Percentiles rank a stretch among this genome's conserved stretches.
These are phyloP conservation scores for Sardinella longiceps DNA, from an alignment of 2,797 vertebrate species.

Conservation along the genomic window DNA sequence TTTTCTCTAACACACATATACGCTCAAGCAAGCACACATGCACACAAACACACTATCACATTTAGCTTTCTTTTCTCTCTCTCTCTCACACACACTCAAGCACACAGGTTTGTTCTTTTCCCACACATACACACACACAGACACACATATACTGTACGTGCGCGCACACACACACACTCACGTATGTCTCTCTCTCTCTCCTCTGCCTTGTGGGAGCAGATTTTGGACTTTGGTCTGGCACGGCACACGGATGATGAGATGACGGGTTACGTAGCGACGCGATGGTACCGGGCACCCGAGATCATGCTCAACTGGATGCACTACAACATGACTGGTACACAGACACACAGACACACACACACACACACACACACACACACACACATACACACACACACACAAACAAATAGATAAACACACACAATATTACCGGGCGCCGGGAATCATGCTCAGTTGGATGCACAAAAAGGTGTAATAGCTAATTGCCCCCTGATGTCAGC, in stretches of 20 bases:
- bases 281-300: constrained; percentile 97
- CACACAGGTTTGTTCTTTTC: too few species aligned
- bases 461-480: neutral
- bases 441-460: too few species aligned
- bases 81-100: too few species aligned
- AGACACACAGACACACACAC: too few species aligned
- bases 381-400: too few species aligned
- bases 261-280: constrained; percentile 96
- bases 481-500: neutral
- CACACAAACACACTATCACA: too few species aligned
- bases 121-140: neutral
- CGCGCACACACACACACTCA: too few species aligned
- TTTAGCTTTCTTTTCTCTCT: neutral
- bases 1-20: too few species aligned
- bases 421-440: neutral
- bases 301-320: constrained; percentile 99
- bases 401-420: too few species aligned
- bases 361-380: too few species aligned
- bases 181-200: neutral
- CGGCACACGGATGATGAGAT: constrained; percentile 97
- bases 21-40: too few species aligned
- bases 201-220: constrained; percentile 70
- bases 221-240: constrained; percentile 96
- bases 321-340: constrained; percentile 76
- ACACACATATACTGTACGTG: too few species aligned